Percentiles rank a stretch among this genome's conserved stretches.
Evolutionary conservation across 2,888 invertebrate genomes (phyloP).

Genomic region (Agriotes lineatus): DNA sequence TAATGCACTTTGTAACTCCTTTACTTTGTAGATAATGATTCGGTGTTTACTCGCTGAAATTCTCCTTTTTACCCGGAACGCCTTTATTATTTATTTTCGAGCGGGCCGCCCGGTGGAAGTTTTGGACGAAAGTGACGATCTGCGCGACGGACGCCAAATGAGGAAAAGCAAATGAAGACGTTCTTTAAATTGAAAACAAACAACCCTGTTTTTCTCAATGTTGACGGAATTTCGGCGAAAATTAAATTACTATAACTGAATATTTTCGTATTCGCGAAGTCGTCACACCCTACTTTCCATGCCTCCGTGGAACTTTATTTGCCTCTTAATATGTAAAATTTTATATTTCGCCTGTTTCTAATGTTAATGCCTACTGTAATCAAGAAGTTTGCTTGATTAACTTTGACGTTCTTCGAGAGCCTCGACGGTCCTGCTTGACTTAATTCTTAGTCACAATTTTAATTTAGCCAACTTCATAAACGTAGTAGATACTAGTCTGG

Average conservation of each 20-base stretch:
- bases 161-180: slow-evolving; percentile 3
- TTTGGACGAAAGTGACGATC: no score
- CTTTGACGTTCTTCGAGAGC: neutral
- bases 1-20: slow-evolving; percentile 29
- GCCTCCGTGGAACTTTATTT: neutral
- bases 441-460: no score
- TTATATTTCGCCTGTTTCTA: neutral
- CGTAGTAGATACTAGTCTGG: no score
- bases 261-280: slow-evolving; percentile 7
- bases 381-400: neutral
- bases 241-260: slow-evolving; percentile 14
- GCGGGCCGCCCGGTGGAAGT: no score
- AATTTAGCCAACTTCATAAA: no score
- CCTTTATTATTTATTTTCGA: neutral
- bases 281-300: slow-evolving; percentile 6
- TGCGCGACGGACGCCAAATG: neutral
- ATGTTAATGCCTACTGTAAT: neutral
- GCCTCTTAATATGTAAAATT: neutral
- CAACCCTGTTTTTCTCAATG: slow-evolving; percentile 20
- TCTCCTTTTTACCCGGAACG: neutral
- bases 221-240: neutral
- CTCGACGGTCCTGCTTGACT: neutral
- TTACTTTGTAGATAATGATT: slow-evolving; percentile 13
- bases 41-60: neutral
- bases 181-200: slow-evolving; percentile 20